Conservation (phyloP, 2,797 vertebrate species). For the Taenioides sp. region DNA sequence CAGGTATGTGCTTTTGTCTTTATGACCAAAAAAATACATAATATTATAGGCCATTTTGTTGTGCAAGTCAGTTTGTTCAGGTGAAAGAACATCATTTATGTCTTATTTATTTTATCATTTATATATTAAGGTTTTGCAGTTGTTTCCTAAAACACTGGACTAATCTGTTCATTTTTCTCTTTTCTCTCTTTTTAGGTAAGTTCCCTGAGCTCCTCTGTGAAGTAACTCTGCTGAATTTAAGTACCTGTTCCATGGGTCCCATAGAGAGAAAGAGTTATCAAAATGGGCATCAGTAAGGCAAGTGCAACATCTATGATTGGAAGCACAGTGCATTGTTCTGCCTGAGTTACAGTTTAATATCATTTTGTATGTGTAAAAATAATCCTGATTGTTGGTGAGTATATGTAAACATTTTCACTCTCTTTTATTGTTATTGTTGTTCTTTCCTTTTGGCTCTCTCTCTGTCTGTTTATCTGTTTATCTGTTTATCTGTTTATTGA, state of each 20-base stretch:
- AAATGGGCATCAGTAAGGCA: not conserved
- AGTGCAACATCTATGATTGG: not conserved
- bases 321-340: not conserved
- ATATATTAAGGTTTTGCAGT: not conserved
- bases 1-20: too few species aligned
- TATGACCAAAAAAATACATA: too few species aligned
- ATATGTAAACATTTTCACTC: not conserved
- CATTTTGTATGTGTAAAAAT: too few species aligned
- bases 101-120: too few species aligned
- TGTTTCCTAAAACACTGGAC: not conserved
- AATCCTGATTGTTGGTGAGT: not conserved
- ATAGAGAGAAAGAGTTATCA: not conserved
- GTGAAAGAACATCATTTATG: too few species aligned
- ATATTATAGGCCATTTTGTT: too few species aligned
- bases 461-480: not conserved
- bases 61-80: too few species aligned
- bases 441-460: not conserved
- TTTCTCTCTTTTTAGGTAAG: conserved; percentile 9
- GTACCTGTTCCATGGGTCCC: not conserved
- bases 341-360: not conserved
- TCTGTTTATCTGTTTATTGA: not conserved
- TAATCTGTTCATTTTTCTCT: not conserved
- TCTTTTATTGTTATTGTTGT: not conserved
- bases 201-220: not conserved
- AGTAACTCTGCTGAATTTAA: not conserved